Conservation (phyloP, 1,140 invertebrate genomes). For the Drosophila orosa region DNA sequence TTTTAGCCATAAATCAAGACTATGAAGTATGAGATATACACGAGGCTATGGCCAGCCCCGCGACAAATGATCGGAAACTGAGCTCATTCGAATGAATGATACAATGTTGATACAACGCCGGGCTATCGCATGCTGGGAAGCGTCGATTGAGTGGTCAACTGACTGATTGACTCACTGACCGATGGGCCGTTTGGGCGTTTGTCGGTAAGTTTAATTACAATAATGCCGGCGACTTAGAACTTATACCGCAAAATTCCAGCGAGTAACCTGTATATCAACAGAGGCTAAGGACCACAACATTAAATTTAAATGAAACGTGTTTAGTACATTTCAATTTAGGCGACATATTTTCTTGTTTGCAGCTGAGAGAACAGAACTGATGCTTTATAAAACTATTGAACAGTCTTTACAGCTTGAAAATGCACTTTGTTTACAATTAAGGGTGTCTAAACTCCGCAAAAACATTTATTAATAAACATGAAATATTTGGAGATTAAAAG, state of each 20-base stretch:
- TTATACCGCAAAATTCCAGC: neutral
- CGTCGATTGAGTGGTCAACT: conserved; percentile 23
- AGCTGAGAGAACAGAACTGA: neutral
- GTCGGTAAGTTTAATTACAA: neutral
- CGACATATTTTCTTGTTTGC: neutral
- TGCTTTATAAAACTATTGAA: neutral
- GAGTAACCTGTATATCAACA: neutral
- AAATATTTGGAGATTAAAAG: neutral
- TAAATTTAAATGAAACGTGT: neutral
- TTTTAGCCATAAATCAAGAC: conserved; percentile 44
- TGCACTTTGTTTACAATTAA: neutral
- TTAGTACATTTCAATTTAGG: neutral
- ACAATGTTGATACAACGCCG: conserved; percentile 15
- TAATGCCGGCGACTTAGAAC: neutral
- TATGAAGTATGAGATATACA: conserved; percentile 24
- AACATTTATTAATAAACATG: neutral
- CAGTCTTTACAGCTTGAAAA: neutral
- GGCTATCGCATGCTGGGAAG: conserved; percentile 54
- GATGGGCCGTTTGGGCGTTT: conserved; percentile 15
- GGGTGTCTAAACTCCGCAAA: too few relatives aligned
- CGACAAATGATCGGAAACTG: conserved; percentile 41
- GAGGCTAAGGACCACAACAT: neutral
- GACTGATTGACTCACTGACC: conserved; percentile 38
- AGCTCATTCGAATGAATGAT: conserved; percentile 45
- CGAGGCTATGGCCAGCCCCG: conserved; percentile 21